phyloP scores from a whole-genome alignment of 2,113 vertebrate species.

The Syngnathoides biaculeatus region DNA sequence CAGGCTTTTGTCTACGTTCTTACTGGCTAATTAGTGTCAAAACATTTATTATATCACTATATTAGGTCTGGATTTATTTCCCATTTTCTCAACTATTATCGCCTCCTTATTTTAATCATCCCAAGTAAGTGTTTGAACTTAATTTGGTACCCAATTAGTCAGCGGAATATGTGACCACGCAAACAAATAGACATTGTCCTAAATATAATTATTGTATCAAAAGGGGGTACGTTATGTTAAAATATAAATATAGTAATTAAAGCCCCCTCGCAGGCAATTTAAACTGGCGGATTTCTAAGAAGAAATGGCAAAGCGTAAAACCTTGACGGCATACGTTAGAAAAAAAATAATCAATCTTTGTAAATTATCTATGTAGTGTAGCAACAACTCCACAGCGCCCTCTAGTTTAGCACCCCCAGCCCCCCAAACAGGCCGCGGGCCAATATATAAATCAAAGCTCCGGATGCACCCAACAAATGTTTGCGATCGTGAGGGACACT shows the following conservation, averaged over 20 bases:
- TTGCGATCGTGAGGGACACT: slow-evolving; percentile 57
- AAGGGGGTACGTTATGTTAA: background rate
- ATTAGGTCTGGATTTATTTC: slow-evolving; percentile 48
- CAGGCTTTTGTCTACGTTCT: slow-evolving; percentile 58
- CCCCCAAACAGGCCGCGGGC: too few relatives aligned
- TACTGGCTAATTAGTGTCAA: slow-evolving; percentile 60
- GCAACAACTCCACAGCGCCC: background rate
- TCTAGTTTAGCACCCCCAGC: background rate
- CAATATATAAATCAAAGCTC: too few relatives aligned
- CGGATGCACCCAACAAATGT: background rate
- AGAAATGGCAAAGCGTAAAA: too few relatives aligned
- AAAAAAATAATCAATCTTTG: too few relatives aligned
- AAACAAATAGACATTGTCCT: background rate
- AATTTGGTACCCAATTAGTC: background rate
- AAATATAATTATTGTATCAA: background rate
- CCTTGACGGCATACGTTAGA: too few relatives aligned
- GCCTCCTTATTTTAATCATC: background rate
- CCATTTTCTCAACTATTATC: slow-evolving; percentile 23
- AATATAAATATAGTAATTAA: background rate
- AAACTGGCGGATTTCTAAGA: too few relatives aligned
- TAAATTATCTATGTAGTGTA: too few relatives aligned
- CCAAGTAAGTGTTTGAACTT: background rate
- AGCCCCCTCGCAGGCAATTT: too few relatives aligned
- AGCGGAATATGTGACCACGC: background rate
- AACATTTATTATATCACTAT: slow-evolving; percentile 32